phyloP scores from a whole-genome alignment of 2,113 vertebrate genomes.

The Caloenas nicobarica region DNA sequence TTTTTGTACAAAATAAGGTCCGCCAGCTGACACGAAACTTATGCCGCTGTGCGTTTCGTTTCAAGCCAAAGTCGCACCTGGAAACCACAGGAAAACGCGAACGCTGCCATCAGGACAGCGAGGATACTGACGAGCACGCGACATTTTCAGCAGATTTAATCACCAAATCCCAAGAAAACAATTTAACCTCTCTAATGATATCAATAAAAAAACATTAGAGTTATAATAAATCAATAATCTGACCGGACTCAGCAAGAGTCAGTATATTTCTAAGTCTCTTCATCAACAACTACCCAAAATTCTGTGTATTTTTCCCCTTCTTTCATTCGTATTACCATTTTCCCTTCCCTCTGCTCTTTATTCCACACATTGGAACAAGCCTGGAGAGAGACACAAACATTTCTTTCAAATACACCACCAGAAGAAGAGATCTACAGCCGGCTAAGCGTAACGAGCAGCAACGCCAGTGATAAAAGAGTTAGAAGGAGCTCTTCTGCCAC shows the following conservation, averaged over 20 bases:
- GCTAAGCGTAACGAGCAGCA: background rate
- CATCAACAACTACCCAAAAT: background rate
- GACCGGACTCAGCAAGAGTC: background rate
- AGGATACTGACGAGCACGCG: background rate
- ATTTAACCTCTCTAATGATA: background rate
- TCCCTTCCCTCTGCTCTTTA: background rate
- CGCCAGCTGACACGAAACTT: background rate
- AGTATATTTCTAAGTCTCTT: background rate
- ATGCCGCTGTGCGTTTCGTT: background rate
- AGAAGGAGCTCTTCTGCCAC: background rate
- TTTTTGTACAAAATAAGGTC: background rate
- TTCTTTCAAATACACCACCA: background rate
- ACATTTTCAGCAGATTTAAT: background rate
- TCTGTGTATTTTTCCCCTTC: background rate
- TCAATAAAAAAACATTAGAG: background rate
- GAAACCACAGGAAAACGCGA: background rate
- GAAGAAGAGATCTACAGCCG: background rate
- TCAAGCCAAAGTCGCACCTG: background rate
- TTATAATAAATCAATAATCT: background rate
- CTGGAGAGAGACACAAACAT: background rate
- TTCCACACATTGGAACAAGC: background rate
- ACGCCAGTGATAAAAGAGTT: background rate
- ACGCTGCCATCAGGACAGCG: fast-evolving
- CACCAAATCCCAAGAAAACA: background rate
- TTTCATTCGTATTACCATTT: background rate